Conservation (phyloP, 1,140 invertebrate genomes). For the Glomeris maerens region DNA sequence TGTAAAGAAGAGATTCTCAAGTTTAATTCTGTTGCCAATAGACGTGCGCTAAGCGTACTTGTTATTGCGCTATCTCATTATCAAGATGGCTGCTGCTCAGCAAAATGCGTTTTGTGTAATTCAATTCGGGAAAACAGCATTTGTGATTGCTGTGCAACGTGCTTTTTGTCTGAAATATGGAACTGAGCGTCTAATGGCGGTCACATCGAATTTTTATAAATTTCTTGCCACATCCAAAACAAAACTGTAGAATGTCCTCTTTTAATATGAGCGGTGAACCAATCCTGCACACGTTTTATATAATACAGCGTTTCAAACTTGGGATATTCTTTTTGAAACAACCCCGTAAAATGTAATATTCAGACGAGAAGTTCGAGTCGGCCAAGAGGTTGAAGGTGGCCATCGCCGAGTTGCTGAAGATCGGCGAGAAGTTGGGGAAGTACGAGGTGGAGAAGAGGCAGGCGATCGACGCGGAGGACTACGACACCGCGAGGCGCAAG, state of each 20-base stretch:
- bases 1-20: no score
- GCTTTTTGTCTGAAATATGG: not conserved
- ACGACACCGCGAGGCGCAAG: constrained; percentile 70
- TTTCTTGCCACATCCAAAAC: no score
- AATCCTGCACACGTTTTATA: no score
- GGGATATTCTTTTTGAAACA: no score
- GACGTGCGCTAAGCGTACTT: not conserved
- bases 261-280: no score
- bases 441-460: constrained; percentile 80
- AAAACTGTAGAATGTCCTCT: no score
- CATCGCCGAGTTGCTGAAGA: constrained; percentile 61
- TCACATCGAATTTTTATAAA: constrained; percentile 17
- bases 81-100: not conserved
- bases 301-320: no score
- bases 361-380: constrained; percentile 81
- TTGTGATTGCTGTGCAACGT: not conserved
- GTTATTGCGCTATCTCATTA: not conserved
- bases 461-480: constrained; percentile 79
- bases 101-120: no score
- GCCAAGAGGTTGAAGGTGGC: constrained; percentile 75
- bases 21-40: no score
- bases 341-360: no score
- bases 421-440: constrained; percentile 75
- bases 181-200: not conserved
- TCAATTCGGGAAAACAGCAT: no score